Evolutionary conservation across 2,888 invertebrate species (phyloP), one percentile per base, ranked within the genome.

Genomic region (Aporophyla nigra): DNA sequence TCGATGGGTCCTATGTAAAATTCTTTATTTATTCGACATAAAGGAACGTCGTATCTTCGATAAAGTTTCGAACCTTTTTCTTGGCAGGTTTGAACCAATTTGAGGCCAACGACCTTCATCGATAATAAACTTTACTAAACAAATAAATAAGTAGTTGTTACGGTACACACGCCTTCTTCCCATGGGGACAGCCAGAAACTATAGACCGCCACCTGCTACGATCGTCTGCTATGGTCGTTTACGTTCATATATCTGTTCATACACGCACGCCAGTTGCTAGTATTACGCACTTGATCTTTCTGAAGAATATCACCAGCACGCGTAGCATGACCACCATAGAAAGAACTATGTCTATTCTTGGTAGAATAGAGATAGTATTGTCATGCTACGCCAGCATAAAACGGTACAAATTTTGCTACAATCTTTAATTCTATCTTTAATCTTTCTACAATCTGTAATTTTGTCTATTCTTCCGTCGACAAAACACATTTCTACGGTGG

Each of bases 21-120:
- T 33, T 63, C 19, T 12, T 58, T 62, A 63, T 70, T 54, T 56
- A 43, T 70, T 62, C 12, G 21, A 56, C n/a, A 4, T 27, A 78
- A 43, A 49, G 24, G 67, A 66, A 82, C 53, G 51, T 69, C 14
- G 49, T 59, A 51, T 12, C 7, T 9, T 7, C 1, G 5, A 40
- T 5, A 24, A 69, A 33, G 12, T 51, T 71, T 16, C 10, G 2
- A n/a, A 40, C 56, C 33, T 81, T 80, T 79, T 77, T 70, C 19
- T 78, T 65, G 4, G 14, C 16, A 78, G 54, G 14, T 43, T 49
- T n/a, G 10, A 54, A 71, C 62, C 10, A 6, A 63, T 43, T 54
- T 33, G 40, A 66, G 66, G 72, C 7, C 56, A 76, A 54, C 27
- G 27, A 59, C 54, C 70, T 65, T 10, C 16, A 51, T 54, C 1